Base-by-base conservation (phyloP, 2,113 vertebrate genomes). In the Anguilla japonica region DNA sequence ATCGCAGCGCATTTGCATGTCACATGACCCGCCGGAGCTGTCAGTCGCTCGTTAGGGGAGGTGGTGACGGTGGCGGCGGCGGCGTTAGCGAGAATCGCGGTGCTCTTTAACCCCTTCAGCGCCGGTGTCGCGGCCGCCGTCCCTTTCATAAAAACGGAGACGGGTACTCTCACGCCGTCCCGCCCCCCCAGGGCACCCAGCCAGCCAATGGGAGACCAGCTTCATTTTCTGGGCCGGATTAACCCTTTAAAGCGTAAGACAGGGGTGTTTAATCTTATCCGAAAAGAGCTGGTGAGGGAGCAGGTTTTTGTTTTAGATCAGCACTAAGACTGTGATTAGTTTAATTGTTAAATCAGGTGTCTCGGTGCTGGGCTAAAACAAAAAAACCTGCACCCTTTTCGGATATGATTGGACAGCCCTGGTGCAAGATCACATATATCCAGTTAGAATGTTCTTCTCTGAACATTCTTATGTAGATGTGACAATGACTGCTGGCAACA, bases 1-100 rank as follows among this genome's bases (percentile, higher is more conserved):
- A 95, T 94, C 93, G 91, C 92, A 46, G 91, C 90, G 92, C 89
- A 94, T 94, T 93, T 92, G 83, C 87, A 80, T 79, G 85, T 95
- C 94, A 96, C 94, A 88, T 95, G 94, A 91, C 85, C 46, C 81
- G 87, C 90, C 92, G 50, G 88, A 88, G 89, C 86, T 82, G n/a
- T 89, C 92, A 90, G 85, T 90, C 78, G 14, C 89, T 87, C n/a
- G 7, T 41, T 88, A 46, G 86, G 22, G 86, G 60, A 88, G 87
- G 83, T 81, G 86, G 85, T 63, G 50, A 3, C 43, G 50, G 46
- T 29, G 75, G 63, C 56, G 15, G 83, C 79, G 50, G 1, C 43
- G 50, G 46, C 34, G 75, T 46, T 14, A 18, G 83, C 79, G 56
- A 57, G 81, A 80, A 75, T 6, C 81, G 82, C 86, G 50, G 71